Conservation (phyloP, 2,797 vertebrate genomes). For the Potorous gilbertii region DNA sequence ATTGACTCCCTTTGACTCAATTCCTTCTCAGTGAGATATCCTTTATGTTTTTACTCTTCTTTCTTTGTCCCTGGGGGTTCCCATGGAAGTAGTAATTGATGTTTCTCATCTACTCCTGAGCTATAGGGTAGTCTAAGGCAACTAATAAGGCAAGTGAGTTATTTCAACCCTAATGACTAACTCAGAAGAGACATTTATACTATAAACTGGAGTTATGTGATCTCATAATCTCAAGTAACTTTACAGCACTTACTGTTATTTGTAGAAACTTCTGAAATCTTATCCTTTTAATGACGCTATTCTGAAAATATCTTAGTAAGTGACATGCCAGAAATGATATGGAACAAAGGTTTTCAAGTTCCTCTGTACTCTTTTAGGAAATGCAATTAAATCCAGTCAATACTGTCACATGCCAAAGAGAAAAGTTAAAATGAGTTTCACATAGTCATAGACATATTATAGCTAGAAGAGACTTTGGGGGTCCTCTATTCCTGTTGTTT, state of each 20-base stretch:
- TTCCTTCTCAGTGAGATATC: neutral
- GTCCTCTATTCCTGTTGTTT: neutral
- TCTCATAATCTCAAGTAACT: neutral
- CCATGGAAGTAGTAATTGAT: neutral
- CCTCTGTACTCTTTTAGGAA: neutral
- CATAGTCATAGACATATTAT: neutral
- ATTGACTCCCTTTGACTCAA: neutral
- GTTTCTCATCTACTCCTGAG: neutral
- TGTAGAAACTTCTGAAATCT: neutral
- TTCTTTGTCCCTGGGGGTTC: neutral
- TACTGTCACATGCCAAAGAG: neutral
- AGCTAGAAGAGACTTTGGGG: neutral
- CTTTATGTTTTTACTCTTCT: neutral
- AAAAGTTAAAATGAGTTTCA: neutral
- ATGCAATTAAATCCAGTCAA: neutral
- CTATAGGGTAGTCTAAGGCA: neutral
- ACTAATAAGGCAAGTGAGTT: neutral
- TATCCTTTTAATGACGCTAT: neutral
- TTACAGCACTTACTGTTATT: neutral
- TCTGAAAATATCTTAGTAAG: slow-evolving; percentile 9
- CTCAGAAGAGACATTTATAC: neutral
- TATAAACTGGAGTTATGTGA: neutral
- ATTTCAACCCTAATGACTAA: neutral
- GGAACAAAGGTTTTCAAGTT: neutral
- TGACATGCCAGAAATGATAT: neutral